These are phyloP conservation scores for Athalia rosae DNA, from an alignment of 2,888 invertebrate species.

Conservation along the genomic window DNA sequence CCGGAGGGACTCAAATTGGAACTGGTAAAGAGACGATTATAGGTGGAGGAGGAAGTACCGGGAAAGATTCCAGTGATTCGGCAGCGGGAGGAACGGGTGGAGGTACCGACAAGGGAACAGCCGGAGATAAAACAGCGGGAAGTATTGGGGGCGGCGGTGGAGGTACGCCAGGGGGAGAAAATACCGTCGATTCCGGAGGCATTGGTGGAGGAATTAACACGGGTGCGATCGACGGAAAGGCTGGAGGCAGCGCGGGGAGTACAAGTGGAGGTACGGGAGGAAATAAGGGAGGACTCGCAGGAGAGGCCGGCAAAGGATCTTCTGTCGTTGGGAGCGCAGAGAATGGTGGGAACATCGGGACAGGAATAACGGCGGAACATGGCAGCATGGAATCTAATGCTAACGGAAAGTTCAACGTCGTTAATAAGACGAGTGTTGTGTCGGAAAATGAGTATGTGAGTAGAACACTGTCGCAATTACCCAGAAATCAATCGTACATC, in stretches of 20 bases:
- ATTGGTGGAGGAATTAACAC: no score
- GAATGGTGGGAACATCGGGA: neutral
- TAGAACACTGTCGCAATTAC: neutral
- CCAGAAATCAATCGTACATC: neutral
- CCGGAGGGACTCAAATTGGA: no score
- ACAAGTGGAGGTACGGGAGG: neutral
- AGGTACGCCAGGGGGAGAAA: neutral
- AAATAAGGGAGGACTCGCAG: neutral
- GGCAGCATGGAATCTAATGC: neutral
- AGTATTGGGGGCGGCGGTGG: neutral
- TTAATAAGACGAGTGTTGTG: slow-evolving; percentile 15
- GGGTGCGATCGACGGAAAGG: slow-evolving; percentile 68
- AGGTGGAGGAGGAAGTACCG: neutral
- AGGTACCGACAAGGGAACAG: slow-evolving; percentile 42
- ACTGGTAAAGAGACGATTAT: neutral
- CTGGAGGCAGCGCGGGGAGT: neutral
- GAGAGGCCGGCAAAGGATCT: slow-evolving; percentile 3
- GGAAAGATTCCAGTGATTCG: neutral
- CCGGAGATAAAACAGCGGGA: neutral
- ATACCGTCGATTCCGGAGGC: slow-evolving; percentile 53
- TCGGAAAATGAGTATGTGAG: slow-evolving; percentile 33
- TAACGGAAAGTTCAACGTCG: neutral
- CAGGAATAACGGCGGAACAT: neutral
- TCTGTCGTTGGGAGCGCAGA: neutral
- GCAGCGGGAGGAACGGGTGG: neutral